These are phyloP conservation scores for Paraplagusia blochii DNA, from an alignment of 2,113 vertebrate species.

Conservation along the genomic window DNA sequence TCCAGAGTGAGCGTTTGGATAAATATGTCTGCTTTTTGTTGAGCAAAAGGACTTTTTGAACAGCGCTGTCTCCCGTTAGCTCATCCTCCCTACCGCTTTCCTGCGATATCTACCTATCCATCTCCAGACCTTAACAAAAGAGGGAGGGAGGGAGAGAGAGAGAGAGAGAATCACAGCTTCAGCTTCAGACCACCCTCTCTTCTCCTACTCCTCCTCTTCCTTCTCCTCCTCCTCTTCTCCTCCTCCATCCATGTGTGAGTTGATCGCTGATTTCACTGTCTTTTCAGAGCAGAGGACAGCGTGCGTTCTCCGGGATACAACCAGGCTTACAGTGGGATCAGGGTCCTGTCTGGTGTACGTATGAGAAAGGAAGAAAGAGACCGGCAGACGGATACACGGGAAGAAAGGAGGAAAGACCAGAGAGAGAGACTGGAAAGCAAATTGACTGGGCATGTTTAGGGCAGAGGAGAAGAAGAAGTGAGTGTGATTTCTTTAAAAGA, in stretches of 20 bases:
- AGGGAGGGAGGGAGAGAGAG: slow-evolving; percentile 53
- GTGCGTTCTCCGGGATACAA: slow-evolving; percentile 66
- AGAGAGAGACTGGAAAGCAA: slow-evolving; percentile 56
- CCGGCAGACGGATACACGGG: slow-evolving; percentile 51
- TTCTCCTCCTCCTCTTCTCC: slow-evolving; percentile 25
- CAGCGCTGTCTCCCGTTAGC: slow-evolving; percentile 46
- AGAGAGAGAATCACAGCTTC: slow-evolving; percentile 57
- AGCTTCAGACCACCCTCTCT: slow-evolving; percentile 69
- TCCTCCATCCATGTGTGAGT: slow-evolving; percentile 64
- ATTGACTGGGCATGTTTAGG: slow-evolving; percentile 66
- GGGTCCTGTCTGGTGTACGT: slow-evolving; percentile 52
- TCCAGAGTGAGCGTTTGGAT: slow-evolving; percentile 59
- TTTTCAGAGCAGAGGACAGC: slow-evolving; percentile 60
- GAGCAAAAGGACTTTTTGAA: slow-evolving; percentile 55
- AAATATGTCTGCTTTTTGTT: slow-evolving; percentile 53
- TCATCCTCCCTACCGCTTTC: slow-evolving; percentile 60
- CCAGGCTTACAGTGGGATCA: slow-evolving; percentile 62
- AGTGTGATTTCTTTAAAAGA: slow-evolving; percentile 51
- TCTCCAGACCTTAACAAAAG: slow-evolving; percentile 69
- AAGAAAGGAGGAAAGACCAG: slow-evolving; percentile 47
- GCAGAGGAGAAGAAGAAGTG: slow-evolving; percentile 57
- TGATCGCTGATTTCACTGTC: slow-evolving; percentile 66
- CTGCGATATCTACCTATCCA: slow-evolving; percentile 62
- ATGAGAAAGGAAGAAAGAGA: slow-evolving; percentile 30
- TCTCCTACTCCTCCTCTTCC: slow-evolving; percentile 39